phyloP scores from a whole-genome alignment of 2,888 invertebrate genomes.

The Leucozona laternaria region DNA sequence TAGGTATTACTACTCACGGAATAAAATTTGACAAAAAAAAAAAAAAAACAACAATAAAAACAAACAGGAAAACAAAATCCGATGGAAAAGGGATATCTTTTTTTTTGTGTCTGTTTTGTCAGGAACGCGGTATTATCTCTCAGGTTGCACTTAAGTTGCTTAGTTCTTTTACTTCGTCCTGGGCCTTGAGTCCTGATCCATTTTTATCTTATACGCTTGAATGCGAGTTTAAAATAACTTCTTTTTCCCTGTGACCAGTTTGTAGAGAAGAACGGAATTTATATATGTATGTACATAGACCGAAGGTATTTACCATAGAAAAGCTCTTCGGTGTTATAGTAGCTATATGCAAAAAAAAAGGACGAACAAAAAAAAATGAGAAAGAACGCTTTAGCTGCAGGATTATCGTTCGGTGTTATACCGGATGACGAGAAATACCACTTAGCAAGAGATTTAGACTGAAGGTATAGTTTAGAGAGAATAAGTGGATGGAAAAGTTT shows the following conservation, averaged over 20 bases:
- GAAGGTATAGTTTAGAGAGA: slow-evolving; percentile 72
- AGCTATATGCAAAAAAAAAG: slow-evolving; percentile 24
- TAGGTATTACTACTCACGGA: background rate
- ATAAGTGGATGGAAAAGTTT: slow-evolving; percentile 74
- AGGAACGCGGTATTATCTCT: slow-evolving; percentile 72
- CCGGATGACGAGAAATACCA: slow-evolving; percentile 76
- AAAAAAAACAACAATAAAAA: slow-evolving; percentile 23
- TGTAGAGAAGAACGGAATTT: slow-evolving; percentile 44
- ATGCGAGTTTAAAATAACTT: slow-evolving; percentile 75
- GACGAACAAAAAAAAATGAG: slow-evolving; percentile 16
- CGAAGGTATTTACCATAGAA: slow-evolving; percentile 73
- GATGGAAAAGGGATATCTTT: slow-evolving; percentile 61
- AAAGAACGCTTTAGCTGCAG: slow-evolving; percentile 57
- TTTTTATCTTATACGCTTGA: slow-evolving; percentile 75
- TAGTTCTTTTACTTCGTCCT: slow-evolving; percentile 60
- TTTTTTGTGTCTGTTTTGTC: slow-evolving; percentile 17
- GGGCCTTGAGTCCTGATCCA: slow-evolving; percentile 65
- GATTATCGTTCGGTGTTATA: slow-evolving; percentile 75
- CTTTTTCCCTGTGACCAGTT: slow-evolving; percentile 70
- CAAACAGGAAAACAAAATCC: slow-evolving; percentile 59
- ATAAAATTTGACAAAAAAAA: slow-evolving; percentile 27
- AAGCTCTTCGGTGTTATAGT: slow-evolving; percentile 60
- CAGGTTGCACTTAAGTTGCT: slow-evolving; percentile 76
- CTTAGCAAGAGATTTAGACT: slow-evolving; percentile 73
- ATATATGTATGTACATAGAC: slow-evolving; percentile 40